Evolutionary conservation across 2,797 vertebrate species (phyloP), one percentile per base, ranked within the genome.

Genomic region (Karalla daura): DNA sequence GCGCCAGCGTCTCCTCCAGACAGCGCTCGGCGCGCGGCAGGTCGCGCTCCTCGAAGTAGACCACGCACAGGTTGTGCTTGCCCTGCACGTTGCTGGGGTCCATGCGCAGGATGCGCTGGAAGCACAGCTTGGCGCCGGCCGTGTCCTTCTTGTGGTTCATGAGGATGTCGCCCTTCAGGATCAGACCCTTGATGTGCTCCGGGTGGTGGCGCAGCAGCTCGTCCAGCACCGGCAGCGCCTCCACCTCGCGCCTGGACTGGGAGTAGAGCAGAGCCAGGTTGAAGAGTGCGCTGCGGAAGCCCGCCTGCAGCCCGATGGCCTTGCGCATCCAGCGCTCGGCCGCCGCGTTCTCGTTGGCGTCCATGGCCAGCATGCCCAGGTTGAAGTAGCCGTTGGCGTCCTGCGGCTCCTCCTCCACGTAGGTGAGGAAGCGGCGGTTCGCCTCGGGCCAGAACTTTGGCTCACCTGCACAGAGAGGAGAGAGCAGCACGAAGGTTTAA

Each of bases 81-180:
- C 96, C 97, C 83, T 99, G 98, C n/a, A 99, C 95, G 2, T 99
- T 99, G 63, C 75, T 91, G 58, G 97, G 98, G 86, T 99, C 97
- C 83, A 96, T 93, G 66, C 88, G 84, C 58, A 99, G 59, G 77
- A 99, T 99, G 63, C 92, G 95, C 87, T 98, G 91, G 67, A 99
- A 99, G 88, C 97, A 98, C 30, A 58, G 86, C 61, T 96, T 98
- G 13, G 98, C 98, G 4, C 97, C 98, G 1, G 11, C 64, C 0
- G 97, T 98, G 92, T 99, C 98, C 80, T 98, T 98, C 76, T 94
- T 96, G 76, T 99, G 97, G 91, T 99, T 99, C 98, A 99, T 99
- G 53, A 99, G 94, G 84, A 99, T 98, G 88, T 99, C 98, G 2
- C 98, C 98, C 83, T 98, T 98, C 63, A 99, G 93, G 88, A 99